phyloP scores from a whole-genome alignment of 1,140 invertebrate species.

The Procambarus virginalis region DNA sequence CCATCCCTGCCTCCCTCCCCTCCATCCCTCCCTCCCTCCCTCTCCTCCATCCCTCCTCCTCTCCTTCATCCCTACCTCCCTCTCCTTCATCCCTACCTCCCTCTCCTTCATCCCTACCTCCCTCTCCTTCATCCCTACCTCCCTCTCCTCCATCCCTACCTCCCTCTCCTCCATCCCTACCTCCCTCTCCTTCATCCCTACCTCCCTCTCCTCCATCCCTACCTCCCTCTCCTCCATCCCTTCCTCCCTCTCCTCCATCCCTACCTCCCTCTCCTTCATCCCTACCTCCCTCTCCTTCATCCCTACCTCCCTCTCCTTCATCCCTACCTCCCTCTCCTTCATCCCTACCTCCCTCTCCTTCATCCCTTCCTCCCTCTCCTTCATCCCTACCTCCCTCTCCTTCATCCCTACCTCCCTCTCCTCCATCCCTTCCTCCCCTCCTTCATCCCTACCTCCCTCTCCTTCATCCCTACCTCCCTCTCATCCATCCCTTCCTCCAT shows the following conservation, averaged over 20 bases:
- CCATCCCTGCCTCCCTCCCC: conserved; percentile 31
- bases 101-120: no score
- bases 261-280: no score
- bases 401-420: conserved; percentile 25
- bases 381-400: conserved; percentile 33
- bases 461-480: conserved; percentile 27
- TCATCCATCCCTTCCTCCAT: conserved; percentile 27
- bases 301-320: conserved; percentile 22
- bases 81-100: no score
- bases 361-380: not conserved
- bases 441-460: no score
- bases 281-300: conserved; percentile 8
- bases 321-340: conserved; percentile 22
- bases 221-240: conserved; percentile 25
- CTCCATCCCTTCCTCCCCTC: not conserved
- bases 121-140: no score
- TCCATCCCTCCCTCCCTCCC: not conserved
- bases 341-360: not conserved
- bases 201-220: conserved; percentile 12
- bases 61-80: no score
- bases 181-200: conserved; percentile 25
- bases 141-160: no score
- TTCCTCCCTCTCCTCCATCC: conserved; percentile 12
- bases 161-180: no score
- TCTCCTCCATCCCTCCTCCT: no score